phyloP scores from a whole-genome alignment of 2,113 vertebrate species.

The Microtus pennsylvanicus region DNA sequence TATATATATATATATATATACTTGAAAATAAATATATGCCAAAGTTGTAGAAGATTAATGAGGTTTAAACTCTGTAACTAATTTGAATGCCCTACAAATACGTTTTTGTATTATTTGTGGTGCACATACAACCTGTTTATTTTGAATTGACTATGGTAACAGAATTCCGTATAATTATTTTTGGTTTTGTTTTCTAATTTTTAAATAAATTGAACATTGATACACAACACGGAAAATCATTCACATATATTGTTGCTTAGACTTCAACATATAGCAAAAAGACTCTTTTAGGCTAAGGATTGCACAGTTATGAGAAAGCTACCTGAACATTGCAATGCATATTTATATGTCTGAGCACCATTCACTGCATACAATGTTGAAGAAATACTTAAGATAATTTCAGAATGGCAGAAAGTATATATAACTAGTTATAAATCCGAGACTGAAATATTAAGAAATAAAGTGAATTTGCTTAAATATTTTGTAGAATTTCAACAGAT shows the following conservation, averaged over 20 bases:
- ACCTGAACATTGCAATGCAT: neutral
- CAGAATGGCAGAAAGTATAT: neutral
- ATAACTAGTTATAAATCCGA: neutral
- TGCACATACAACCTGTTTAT: rapidly evolving
- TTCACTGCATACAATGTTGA: neutral
- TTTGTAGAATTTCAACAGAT: neutral
- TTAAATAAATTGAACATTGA: neutral
- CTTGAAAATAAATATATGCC: neutral
- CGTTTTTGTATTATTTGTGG: neutral
- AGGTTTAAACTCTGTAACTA: neutral
- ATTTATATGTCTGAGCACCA: neutral
- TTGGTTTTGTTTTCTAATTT: neutral
- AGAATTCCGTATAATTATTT: neutral
- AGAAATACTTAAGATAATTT: neutral
- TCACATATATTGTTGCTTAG: neutral
- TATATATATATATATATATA: neutral
- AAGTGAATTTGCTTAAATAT: neutral
- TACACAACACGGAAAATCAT: neutral
- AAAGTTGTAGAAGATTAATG: neutral
- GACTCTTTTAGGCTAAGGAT: rapidly evolving
- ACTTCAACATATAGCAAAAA: too few relatives aligned
- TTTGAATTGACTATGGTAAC: neutral
- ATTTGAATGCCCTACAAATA: neutral
- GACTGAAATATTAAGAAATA: too few relatives aligned
- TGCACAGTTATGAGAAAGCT: neutral